Evolutionary conservation across 2,888 invertebrate species (phyloP), one percentile per base, ranked within the genome.

Genomic region (Aporophyla nigra): DNA sequence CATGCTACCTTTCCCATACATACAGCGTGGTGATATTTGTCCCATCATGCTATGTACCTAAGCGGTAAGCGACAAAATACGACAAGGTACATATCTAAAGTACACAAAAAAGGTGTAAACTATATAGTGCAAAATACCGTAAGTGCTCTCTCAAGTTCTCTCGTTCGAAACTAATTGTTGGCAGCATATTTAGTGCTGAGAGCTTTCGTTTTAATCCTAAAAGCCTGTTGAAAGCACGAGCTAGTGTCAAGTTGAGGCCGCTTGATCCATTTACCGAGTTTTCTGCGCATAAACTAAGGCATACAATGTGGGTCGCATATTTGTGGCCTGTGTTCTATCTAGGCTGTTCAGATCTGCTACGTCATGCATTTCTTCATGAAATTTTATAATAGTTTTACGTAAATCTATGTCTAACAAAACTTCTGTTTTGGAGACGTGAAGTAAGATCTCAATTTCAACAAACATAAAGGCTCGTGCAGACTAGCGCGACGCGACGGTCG

Each of bases 161-260:
- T 10, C 49, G 59, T 69, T 74, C n/a, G n/a, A 46, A 82, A 70
- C 65, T 76, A 86, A 80, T 87, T 76, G 78, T 73, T 75, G 78
- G 66, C 77, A 74, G 83, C 76, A 78, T 72, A 78, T 79, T 80
- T 74, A 88, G 83, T 46, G 83, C 69, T 84, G 69, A 82, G 72
- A 88, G 88, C 86, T 86, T 88, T 84, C 72, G 74, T 78, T 82
- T 81, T 86, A 86, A 90, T 87, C 87, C 84, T 83, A 85, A 88
- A 88, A 90, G 86, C 86, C 78, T 85, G 83, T 84, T 82, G 51
- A 73, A 81, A 84, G 82, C 77, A 66, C 70, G 54, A 71, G 73
- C 61, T 80, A 81, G 82, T 89, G 89, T 88, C 80, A 83, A 87
- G 89, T 87, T 78, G 75, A 54, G 56, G 62, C 79, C 33, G 76